phyloP scores from a whole-genome alignment of 92 coral and sea anemone genomes.

The Nematostella vectensis region DNA sequence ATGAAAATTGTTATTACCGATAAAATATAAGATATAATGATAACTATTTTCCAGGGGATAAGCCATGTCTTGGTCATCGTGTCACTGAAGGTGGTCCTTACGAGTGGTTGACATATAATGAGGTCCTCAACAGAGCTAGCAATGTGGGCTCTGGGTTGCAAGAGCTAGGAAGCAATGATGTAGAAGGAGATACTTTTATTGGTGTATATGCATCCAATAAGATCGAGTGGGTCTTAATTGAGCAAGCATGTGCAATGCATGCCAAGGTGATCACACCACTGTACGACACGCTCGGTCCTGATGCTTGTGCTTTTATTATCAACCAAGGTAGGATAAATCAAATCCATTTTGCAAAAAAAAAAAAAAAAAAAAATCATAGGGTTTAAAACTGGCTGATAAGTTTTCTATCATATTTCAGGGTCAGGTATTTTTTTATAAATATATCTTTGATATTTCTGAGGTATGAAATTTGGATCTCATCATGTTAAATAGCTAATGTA shows the following conservation, averaged over 20 bases:
- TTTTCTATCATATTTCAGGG: too few species aligned
- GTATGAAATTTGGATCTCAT: too few species aligned
- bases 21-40: too few species aligned
- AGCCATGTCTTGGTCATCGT: constrained; percentile 84
- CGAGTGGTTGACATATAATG: constrained; percentile 85
- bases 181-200: constrained; percentile 43
- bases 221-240: constrained; percentile 93
- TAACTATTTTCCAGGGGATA: constrained; percentile 70
- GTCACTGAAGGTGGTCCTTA: constrained; percentile 68
- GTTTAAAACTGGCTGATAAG: too few species aligned
- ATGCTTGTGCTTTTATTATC: constrained; percentile 74
- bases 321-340: constrained; percentile 64
- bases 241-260: constrained; percentile 84
- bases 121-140: constrained; percentile 71
- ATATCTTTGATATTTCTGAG: too few species aligned
- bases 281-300: constrained; percentile 91
- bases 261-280: constrained; percentile 75
- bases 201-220: constrained; percentile 93
- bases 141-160: constrained; percentile 73
- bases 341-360: not conserved
- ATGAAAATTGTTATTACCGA: too few species aligned
- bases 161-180: constrained; percentile 54
- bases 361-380: too few species aligned
- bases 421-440: too few species aligned
- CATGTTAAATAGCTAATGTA: too few species aligned